Evolutionary conservation across 2,797 vertebrate genomes (phyloP).

Genomic region (Triplophysa bombifrons): DNA sequence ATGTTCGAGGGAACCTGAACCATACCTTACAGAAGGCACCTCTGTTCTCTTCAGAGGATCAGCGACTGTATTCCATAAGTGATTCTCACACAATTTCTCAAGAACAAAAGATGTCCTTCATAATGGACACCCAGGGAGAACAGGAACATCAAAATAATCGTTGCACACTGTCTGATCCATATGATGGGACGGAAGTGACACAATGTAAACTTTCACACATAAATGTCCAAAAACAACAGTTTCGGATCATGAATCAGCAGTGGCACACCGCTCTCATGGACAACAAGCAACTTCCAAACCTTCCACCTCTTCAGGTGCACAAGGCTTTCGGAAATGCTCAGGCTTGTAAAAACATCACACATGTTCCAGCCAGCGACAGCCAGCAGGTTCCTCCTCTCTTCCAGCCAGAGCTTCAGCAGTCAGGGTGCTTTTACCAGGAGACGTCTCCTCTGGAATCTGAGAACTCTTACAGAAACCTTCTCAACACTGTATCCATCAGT

Average conservation of each 20-base stretch:
- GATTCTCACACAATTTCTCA: background rate
- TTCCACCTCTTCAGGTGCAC: constrained; percentile 68
- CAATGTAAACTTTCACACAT: constrained; percentile 3
- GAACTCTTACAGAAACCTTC: constrained; percentile 71
- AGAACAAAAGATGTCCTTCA: constrained; percentile 11
- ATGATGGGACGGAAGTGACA: background rate
- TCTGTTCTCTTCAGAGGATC: background rate
- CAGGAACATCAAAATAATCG: constrained; percentile 4
- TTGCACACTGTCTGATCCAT: background rate
- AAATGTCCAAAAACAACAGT: background rate
- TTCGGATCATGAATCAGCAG: background rate
- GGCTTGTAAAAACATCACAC: constrained; percentile 67
- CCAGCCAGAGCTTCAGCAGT: constrained; percentile 48
- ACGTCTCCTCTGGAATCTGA: constrained; percentile 61
- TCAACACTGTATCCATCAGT: constrained; percentile 63
- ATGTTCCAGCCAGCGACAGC: constrained; percentile 57
- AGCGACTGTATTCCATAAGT: background rate
- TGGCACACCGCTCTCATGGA: background rate
- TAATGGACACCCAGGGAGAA: background rate
- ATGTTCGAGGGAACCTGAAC: constrained; percentile 1
- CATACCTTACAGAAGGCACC: background rate
- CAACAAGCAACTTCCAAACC: constrained; percentile 56
- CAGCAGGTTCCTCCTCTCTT: constrained; percentile 53
- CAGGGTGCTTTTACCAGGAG: constrained; percentile 63
- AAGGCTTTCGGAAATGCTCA: constrained; percentile 73